Evolutionary conservation across 2,113 vertebrate genomes (phyloP).

Genomic region (Syrrhaptes paradoxus): DNA sequence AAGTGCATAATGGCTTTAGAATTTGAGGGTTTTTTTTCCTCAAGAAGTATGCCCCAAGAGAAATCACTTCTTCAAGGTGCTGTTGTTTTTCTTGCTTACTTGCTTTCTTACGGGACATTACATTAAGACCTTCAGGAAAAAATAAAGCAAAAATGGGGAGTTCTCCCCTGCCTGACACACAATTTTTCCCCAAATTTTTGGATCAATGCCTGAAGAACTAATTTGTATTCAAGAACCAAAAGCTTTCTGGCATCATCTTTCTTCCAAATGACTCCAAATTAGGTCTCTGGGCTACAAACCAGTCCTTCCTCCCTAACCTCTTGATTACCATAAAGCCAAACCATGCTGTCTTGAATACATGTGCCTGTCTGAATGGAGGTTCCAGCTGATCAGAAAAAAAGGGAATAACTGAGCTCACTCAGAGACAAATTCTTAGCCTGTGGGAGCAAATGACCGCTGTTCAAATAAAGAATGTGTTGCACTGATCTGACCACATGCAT

Average conservation of each 20-base stretch:
- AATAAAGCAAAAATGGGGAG: background rate
- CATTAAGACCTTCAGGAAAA: background rate
- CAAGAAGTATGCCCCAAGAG: background rate
- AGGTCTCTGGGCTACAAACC: conserved; percentile 41
- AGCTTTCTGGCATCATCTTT: background rate
- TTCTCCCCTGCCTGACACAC: background rate
- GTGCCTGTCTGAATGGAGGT: background rate
- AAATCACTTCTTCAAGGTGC: background rate
- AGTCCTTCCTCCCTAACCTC: background rate
- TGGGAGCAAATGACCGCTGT: background rate
- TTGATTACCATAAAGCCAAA: conserved; percentile 24
- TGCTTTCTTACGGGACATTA: background rate
- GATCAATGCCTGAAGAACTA: conserved; percentile 5
- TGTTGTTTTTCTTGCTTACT: background rate
- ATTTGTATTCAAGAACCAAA: conserved; percentile 31
- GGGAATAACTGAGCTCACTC: background rate
- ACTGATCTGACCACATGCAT: background rate
- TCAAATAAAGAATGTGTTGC: background rate
- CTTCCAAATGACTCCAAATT: conserved; percentile 35
- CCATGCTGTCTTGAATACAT: background rate
- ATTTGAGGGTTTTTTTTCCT: conserved; percentile 8
- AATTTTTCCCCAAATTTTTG: background rate
- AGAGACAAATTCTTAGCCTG: background rate
- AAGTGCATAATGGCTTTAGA: background rate
- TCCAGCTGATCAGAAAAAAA: conserved; percentile 29